Evolutionary conservation across 64 coral and sea anemone species (phyloP).

Genomic region (Pocillopora verrucosa): DNA sequence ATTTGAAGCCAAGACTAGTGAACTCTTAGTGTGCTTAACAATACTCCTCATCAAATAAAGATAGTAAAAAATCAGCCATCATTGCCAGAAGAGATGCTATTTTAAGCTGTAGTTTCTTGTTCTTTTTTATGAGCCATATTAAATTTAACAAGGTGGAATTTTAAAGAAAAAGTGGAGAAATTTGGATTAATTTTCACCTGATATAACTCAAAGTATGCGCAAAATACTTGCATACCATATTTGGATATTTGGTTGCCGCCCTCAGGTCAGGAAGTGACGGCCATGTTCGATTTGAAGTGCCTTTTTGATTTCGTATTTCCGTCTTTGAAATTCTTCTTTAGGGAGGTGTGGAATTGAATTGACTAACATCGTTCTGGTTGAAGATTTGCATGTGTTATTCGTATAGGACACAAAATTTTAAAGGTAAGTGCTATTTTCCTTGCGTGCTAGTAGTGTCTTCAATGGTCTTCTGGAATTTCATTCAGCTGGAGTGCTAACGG

Average conservation of each 20-base stretch:
- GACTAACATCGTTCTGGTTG: not conserved
- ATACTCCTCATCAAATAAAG: no score
- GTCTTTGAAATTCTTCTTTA: slow-evolving; percentile 42
- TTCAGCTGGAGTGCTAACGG: not conserved
- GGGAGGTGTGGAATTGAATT: slow-evolving; percentile 21
- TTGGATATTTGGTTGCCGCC: not conserved
- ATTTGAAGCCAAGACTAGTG: no score
- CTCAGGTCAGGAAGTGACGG: slow-evolving; percentile 14
- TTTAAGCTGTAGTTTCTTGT: no score
- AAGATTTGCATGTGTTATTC: slow-evolving; percentile 23
- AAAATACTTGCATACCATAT: slow-evolving; percentile 33
- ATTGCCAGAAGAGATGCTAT: no score
- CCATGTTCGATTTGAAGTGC: not conserved
- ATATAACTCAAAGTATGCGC: not conserved
- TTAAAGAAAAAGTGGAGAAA: not conserved
- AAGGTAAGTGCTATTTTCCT: not conserved
- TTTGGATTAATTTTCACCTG: not conserved
- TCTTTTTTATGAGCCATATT: no score
- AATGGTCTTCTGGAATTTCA: slow-evolving; percentile 22
- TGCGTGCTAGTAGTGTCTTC: not conserved
- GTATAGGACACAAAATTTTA: not conserved
- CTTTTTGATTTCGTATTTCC: slow-evolving; percentile 25
- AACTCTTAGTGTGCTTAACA: no score
- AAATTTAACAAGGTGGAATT: no score
- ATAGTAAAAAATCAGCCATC: no score